phyloP scores from a whole-genome alignment of 92 coral and sea anemone species.

The Porites divaricata region DNA sequence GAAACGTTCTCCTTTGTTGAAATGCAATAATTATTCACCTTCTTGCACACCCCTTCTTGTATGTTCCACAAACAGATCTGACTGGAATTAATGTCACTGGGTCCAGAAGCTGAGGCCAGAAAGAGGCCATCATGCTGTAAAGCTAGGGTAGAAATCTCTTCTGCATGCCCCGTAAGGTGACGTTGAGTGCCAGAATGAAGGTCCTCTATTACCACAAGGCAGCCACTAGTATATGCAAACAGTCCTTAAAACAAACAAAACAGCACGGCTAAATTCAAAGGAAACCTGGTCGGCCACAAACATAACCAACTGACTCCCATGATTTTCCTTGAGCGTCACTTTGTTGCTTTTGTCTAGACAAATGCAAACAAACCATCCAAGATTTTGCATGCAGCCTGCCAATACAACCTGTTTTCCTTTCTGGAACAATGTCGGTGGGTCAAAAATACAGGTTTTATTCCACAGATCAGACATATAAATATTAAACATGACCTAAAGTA shows the following conservation, averaged over 20 bases:
- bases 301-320: too few relatives aligned
- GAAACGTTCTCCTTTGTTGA: too few relatives aligned
- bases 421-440: too few relatives aligned
- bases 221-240: slow-evolving; percentile 96
- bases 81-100: slow-evolving; percentile 71
- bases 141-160: slow-evolving; percentile 91
- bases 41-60: slow-evolving; percentile 81
- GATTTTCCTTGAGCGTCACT: too few relatives aligned
- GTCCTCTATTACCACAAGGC: slow-evolving; percentile 89
- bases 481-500: too few relatives aligned
- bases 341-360: too few relatives aligned
- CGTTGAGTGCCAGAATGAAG: slow-evolving; percentile 95
- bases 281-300: not conserved
- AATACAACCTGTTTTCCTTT: too few relatives aligned
- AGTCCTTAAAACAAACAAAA: slow-evolving; percentile 62
- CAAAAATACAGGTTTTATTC: too few relatives aligned
- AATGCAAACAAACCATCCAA: too few relatives aligned
- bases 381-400: too few relatives aligned
- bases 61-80: slow-evolving; percentile 94
- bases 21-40: slow-evolving; percentile 57
- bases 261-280: not conserved
- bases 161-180: slow-evolving; percentile 92
- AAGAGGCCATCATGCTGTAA: slow-evolving; percentile 89
- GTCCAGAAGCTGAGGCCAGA: slow-evolving; percentile 96
- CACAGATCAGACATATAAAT: too few relatives aligned